phyloP scores from a whole-genome alignment of 2,113 vertebrate species.

The Amblyornis subalaris region DNA sequence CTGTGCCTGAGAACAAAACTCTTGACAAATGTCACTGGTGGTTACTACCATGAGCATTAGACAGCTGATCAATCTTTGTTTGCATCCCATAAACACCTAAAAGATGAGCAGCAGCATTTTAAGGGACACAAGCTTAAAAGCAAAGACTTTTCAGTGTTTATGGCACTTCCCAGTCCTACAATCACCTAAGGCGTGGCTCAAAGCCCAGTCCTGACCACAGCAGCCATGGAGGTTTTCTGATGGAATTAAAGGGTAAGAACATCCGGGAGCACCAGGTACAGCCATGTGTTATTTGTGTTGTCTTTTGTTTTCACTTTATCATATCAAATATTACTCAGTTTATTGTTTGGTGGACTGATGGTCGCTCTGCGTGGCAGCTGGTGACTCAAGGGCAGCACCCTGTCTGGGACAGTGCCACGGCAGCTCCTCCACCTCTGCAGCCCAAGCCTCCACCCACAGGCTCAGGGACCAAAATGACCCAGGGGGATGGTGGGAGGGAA shows the following conservation, averaged over 20 bases:
- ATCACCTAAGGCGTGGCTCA: neutral
- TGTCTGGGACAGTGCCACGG: accelerated
- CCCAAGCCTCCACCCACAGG: accelerated
- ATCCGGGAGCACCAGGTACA: neutral
- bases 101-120: neutral
- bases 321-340: neutral
- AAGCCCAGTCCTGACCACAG: neutral
- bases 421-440: neutral
- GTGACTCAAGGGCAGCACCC: neutral
- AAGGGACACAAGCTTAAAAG: neutral
- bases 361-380: accelerated
- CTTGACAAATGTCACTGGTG: neutral
- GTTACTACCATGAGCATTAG: neutral
- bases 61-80: neutral
- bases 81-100: neutral
- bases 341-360: neutral
- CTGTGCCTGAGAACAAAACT: neutral
- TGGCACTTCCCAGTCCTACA: neutral
- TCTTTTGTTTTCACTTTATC: neutral
- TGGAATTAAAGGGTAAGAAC: neutral
- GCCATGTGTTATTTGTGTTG: neutral
- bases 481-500: neutral
- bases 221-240: neutral
- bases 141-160: neutral
- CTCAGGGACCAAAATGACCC: accelerated